Evolutionary conservation across 2,888 invertebrate genomes (phyloP).

Genomic region (Diloba caeruleocephala): DNA sequence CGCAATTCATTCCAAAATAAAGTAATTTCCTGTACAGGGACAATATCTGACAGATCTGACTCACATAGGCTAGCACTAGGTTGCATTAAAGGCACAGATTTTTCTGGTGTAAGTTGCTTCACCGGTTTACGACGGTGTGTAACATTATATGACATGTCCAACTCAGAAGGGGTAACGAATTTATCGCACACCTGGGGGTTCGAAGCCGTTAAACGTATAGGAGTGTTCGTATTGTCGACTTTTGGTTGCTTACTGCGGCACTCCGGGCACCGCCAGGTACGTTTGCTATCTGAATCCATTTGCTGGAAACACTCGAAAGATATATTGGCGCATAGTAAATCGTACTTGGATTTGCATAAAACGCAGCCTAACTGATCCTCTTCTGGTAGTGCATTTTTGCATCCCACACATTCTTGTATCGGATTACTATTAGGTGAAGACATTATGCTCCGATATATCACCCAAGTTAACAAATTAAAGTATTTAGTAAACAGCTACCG

Average conservation of each 20-base stretch:
- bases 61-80: neutral
- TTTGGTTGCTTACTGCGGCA: neutral
- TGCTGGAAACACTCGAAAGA: too few relatives aligned
- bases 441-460: neutral
- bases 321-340: too few relatives aligned
- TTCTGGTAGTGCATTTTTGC: too few relatives aligned
- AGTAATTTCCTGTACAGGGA: neutral
- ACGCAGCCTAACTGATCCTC: too few relatives aligned
- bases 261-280: neutral
- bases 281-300: neutral
- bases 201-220: neutral
- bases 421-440: too few relatives aligned
- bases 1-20: slow-evolving; percentile 2
- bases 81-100: neutral
- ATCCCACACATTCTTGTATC: too few relatives aligned
- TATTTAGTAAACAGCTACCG: too few relatives aligned
- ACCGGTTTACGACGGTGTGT: slow-evolving; percentile 5
- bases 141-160: slow-evolving; percentile 1
- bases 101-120: neutral
- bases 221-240: neutral
- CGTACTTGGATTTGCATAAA: too few relatives aligned
- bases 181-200: neutral
- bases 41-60: neutral
- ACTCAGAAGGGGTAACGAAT: neutral
- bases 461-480: too few relatives aligned